phyloP scores from a whole-genome alignment of 92 coral and sea anemone species.

The Zoanthus sociatus region DNA sequence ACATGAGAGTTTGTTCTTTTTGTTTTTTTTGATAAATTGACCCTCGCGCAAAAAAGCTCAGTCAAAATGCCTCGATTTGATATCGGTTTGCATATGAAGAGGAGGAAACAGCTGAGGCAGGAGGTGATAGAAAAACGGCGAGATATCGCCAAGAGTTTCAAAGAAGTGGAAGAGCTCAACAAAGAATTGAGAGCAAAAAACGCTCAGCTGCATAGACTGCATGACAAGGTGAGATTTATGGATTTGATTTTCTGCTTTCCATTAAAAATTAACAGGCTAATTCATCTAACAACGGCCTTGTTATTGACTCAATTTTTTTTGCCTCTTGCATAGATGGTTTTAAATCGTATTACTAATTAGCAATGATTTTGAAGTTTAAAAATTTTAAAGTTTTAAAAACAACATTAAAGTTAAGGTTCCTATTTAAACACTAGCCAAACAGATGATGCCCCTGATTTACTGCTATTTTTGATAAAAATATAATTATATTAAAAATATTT shows the following conservation, averaged over 20 bases:
- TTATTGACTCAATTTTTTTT: background rate
- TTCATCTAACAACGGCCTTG: background rate
- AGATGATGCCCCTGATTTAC: too few relatives aligned
- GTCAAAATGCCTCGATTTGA: slow-evolving; percentile 3
- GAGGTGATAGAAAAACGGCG: background rate
- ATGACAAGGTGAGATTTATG: background rate
- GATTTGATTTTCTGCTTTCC: background rate
- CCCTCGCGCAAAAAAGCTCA: background rate
- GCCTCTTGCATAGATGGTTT: background rate
- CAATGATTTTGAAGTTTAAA: background rate
- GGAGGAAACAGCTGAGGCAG: background rate
- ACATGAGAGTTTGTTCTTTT: background rate
- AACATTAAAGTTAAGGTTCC: too few relatives aligned
- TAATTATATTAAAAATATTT: too few relatives aligned
- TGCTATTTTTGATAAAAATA: too few relatives aligned
- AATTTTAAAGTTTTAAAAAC: background rate
- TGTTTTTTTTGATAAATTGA: background rate
- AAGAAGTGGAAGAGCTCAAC: background rate
- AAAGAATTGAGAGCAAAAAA: background rate
- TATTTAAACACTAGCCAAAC: background rate
- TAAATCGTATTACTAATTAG: background rate
- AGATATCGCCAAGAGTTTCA: background rate
- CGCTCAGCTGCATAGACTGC: background rate
- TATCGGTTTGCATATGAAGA: background rate
- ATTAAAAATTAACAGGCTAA: background rate